A percentile compares a stretch with the other conserved stretches of the same genome.
Evolutionary conservation across 2,888 invertebrate genomes (phyloP).

Genomic region (Eupithecia abbreviata): DNA sequence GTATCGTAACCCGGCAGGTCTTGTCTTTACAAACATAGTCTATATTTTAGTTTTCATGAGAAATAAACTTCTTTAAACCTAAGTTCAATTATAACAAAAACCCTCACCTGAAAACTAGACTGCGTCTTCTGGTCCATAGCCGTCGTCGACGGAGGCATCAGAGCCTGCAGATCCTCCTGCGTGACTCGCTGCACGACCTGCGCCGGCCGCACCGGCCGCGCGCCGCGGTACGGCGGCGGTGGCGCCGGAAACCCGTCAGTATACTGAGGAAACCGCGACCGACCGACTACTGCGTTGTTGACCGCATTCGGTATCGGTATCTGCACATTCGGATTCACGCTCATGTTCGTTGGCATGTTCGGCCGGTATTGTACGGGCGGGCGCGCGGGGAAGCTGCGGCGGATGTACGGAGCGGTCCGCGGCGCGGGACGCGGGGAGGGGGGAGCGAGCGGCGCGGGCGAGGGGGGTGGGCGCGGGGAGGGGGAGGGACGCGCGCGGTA

Average conservation of each 20-base stretch:
- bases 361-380: constrained; percentile 47
- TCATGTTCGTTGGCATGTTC: neutral
- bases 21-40: too few species aligned
- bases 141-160: constrained; percentile 78
- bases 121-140: constrained; percentile 86
- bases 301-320: constrained; percentile 23
- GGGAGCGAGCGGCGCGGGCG: constrained; percentile 39
- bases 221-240: constrained; percentile 47
- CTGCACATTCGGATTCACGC: neutral
- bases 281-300: constrained; percentile 39
- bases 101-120: constrained; percentile 82
- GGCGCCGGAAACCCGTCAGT: constrained; percentile 48
- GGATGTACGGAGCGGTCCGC: constrained; percentile 46
- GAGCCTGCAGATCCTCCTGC: constrained; percentile 74
- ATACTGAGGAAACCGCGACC: constrained; percentile 51
- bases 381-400: constrained; percentile 49
- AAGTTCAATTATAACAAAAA: neutral
- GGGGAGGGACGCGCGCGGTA: constrained; percentile 61
- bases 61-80: too few species aligned
- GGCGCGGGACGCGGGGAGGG: constrained; percentile 45
- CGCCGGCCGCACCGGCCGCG: constrained; percentile 51
- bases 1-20: too few species aligned
- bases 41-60: too few species aligned
- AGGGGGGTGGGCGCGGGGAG: constrained; percentile 42
- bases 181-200: constrained; percentile 59